Percentiles rank a stretch among this genome's conserved stretches.
These are phyloP conservation scores for Nephotettix cincticeps DNA, from an alignment of 1,140 invertebrate species.

Conservation along the genomic window DNA sequence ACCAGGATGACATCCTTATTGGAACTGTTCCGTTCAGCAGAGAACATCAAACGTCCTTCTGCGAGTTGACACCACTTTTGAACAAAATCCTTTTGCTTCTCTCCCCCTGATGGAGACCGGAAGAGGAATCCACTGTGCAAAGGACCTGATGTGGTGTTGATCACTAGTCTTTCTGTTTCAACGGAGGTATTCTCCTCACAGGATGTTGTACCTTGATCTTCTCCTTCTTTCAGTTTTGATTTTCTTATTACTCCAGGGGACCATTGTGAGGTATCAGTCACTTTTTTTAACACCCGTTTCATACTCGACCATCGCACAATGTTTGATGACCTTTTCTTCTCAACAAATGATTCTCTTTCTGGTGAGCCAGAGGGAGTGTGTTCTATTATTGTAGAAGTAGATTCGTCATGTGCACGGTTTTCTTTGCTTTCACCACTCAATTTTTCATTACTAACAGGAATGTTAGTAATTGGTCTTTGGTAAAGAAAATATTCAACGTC, in stretches of 20 bases:
- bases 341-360: conserved; percentile 43
- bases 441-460: conserved; percentile 43
- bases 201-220: conserved; percentile 39
- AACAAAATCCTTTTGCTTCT: conserved; percentile 56
- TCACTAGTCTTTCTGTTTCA: conserved; percentile 44
- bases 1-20: conserved; percentile 58
- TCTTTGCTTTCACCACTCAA: conserved; percentile 40
- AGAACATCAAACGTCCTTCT: conserved; percentile 55
- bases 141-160: conserved; percentile 39
- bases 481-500: conserved; percentile 33
- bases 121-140: conserved; percentile 49
- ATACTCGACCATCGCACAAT: conserved; percentile 43
- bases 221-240: conserved; percentile 32
- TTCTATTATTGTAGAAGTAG: conserved; percentile 11
- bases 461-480: conserved; percentile 31
- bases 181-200: conserved; percentile 38
- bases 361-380: conserved; percentile 21
- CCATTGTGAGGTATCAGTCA: conserved; percentile 45
- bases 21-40: conserved; percentile 53
- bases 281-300: conserved; percentile 47
- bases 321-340: conserved; percentile 41
- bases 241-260: conserved; percentile 47
- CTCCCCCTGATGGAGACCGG: conserved; percentile 45
- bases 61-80: conserved; percentile 51
- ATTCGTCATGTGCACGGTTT: conserved; percentile 33